Evolutionary conservation across 2,113 vertebrate genomes (phyloP).

Genomic region (Myotis yumanensis): DNA sequence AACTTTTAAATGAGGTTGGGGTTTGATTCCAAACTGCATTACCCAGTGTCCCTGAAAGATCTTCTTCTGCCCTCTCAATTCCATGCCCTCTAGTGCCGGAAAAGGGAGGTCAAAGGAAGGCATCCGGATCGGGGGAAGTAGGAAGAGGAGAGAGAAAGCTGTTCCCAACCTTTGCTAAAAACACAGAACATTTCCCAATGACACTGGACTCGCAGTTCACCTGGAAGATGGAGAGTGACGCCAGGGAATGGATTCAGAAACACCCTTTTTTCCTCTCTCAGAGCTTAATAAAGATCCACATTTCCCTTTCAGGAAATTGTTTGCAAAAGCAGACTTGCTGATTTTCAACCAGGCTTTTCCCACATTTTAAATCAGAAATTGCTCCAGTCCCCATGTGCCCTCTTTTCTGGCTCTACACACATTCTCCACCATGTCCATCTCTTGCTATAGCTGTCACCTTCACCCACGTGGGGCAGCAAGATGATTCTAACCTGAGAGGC

Average conservation of each 20-base stretch:
- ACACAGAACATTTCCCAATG: background rate
- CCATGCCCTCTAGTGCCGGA: background rate
- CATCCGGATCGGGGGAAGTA: background rate
- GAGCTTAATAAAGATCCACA: slow-evolving; percentile 35
- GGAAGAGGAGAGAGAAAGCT: background rate
- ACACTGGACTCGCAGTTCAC: background rate
- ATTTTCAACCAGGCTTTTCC: background rate
- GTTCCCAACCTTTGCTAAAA: background rate
- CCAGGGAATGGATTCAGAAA: background rate
- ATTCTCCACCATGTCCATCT: background rate
- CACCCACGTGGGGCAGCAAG: background rate
- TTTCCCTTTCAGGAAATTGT: background rate
- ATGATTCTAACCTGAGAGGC: background rate
- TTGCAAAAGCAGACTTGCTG: background rate
- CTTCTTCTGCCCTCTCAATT: background rate
- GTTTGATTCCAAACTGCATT: background rate
- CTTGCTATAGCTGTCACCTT: background rate
- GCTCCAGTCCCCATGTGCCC: background rate
- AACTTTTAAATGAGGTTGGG: background rate
- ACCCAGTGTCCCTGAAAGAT: background rate
- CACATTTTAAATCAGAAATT: slow-evolving; percentile 24
- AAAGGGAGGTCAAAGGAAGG: background rate
- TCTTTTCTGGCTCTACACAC: background rate
- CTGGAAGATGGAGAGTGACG: background rate
- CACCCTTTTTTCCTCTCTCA: background rate